Evolutionary conservation across 2,888 invertebrate species (phyloP), one percentile per base, ranked within the genome.

Genomic region (Hecatera dysodea): DNA sequence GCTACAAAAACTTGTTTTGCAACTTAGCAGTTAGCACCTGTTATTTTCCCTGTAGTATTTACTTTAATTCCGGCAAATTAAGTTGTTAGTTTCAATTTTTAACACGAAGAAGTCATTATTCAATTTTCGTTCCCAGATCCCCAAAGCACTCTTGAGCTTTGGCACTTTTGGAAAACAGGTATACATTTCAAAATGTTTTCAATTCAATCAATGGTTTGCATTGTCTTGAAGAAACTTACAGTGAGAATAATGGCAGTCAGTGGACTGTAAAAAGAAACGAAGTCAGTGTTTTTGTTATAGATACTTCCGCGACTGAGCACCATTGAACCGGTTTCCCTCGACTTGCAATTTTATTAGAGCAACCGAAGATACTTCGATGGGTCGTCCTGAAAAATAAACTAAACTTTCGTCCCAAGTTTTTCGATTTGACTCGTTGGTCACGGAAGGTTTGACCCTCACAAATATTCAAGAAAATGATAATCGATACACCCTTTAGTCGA

Each of bases 401-500:
- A 66, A 78, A 74, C 65, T 76, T 76, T 42, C 19, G 15, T 46
- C 60, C 53, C 44, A 67, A 57, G 70, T 60, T 75, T 52, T 72
- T 44, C 63, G 42, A 73, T 79, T 81, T 61, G 50, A 48, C 48
- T 80, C 65, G 48, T 66, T 70, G 56, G 64, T 79, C 76, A 85
- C 81, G 76, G 29, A 72, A 63, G 67, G 52, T 56, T 44, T 19
- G 71, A 72, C 79, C 77, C 68, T 79, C 57, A 70, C 66, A 75
- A 81, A 75, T 84, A 65, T 81, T 71, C 74, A 67, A 73, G 67
- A 75, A 78, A 80, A 82, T 78, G 71, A 80, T 78, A 78, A 80
- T 80, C 77, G 75, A 75, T 76, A 78, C 61, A 75, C 65, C 67
- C 72, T 78, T 83, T 72, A 72, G 42, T 46, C 44, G 69, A 73